phyloP scores from a whole-genome alignment of 2,797 vertebrate genomes.

The Xyrichtys novacula region DNA sequence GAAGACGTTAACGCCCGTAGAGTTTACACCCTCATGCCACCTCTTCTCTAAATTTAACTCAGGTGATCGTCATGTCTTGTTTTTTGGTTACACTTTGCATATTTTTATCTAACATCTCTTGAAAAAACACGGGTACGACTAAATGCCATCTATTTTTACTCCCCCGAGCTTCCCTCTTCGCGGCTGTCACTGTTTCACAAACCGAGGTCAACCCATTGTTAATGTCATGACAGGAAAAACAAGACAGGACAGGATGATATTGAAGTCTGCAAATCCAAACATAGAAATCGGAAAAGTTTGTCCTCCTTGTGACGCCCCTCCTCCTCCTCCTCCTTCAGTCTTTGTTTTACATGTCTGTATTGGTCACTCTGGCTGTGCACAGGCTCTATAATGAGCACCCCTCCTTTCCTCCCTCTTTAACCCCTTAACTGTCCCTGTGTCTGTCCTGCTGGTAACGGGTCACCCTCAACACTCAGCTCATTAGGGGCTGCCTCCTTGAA shows the following conservation, averaged over 20 bases:
- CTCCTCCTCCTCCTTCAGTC: slow-evolving; percentile 36
- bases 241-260: slow-evolving; percentile 1
- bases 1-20: slow-evolving; percentile 65
- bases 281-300: slow-evolving; percentile 2
- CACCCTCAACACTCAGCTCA: slow-evolving; percentile 67
- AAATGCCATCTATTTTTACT: slow-evolving; percentile 46
- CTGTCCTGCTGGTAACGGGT: slow-evolving; percentile 54
- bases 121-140: slow-evolving; percentile 8
- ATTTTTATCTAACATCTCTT: slow-evolving; percentile 22
- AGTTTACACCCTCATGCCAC: slow-evolving; percentile 6
- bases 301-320: slow-evolving; percentile 31
- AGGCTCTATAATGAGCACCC: slow-evolving; percentile 37
- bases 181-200: slow-evolving; percentile 33
- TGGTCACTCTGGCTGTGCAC: slow-evolving; percentile 50
- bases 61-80: slow-evolving; percentile 11
- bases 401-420: slow-evolving; percentile 34
- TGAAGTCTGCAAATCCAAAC: slow-evolving; percentile 10
- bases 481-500: slow-evolving; percentile 72
- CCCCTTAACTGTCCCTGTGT: slow-evolving; percentile 44
- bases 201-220: slow-evolving; percentile 14
- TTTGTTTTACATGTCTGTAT: slow-evolving; percentile 67
- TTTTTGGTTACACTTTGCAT: slow-evolving; percentile 27
- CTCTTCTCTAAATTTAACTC: not conserved
- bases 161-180: slow-evolving; percentile 10
- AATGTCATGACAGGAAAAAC: slow-evolving; percentile 28